These are phyloP conservation scores for Lathronympha strigana DNA, from an alignment of 2,888 invertebrate species.

Conservation along the genomic window DNA sequence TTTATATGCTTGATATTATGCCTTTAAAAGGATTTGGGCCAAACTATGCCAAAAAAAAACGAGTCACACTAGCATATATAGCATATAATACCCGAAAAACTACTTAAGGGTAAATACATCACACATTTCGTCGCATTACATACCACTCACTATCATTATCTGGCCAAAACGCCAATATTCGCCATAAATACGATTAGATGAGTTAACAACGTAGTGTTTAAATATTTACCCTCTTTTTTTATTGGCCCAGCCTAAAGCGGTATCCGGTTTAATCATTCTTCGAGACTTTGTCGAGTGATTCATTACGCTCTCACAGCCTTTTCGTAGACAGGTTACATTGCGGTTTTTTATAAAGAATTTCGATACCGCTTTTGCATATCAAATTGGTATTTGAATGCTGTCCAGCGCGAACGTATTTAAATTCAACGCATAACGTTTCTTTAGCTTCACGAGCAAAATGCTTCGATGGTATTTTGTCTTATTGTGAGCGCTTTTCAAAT, in stretches of 20 bases:
- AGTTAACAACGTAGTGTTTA: conserved; percentile 26
- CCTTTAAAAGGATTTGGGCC: too few species aligned
- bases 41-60: too few species aligned
- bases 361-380: conserved; percentile 52
- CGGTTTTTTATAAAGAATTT: conserved; percentile 60
- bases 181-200: conserved; percentile 16
- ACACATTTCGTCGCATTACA: background rate
- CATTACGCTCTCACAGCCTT: conserved; percentile 63
- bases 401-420: conserved; percentile 35
- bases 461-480: background rate
- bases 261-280: conserved; percentile 53
- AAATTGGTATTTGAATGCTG: conserved; percentile 48
- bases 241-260: conserved; percentile 40
- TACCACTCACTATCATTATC: background rate
- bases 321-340: conserved; percentile 45
- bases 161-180: conserved; percentile 1
- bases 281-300: conserved; percentile 65
- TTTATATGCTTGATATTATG: too few species aligned
- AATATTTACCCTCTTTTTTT: conserved; percentile 42
- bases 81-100: too few species aligned
- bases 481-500: conserved; percentile 1
- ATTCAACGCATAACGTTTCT: conserved; percentile 36
- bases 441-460: conserved; percentile 2
- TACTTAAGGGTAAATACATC: too few species aligned
- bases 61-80: too few species aligned